Base-by-base conservation (phyloP, 2,888 invertebrate species). In the Cataglyphis livida region DNA sequence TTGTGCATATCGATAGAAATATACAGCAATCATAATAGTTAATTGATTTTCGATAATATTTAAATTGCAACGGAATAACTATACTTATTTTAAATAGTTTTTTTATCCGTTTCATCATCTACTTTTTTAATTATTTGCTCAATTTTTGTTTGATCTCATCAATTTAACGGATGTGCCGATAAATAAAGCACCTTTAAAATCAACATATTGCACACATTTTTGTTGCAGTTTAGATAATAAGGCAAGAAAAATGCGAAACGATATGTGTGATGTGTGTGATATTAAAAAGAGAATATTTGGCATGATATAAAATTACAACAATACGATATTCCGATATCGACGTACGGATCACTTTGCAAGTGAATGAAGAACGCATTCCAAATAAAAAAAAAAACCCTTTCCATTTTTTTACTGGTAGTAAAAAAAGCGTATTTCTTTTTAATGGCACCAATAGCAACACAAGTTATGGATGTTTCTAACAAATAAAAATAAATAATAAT, bases 101-200 rank as follows among this genome's bases (percentile, higher is more conserved):
- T 0, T 25, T 48, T 38, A 54, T 57, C 15, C 35, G 32, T 54
- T 41, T 4, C 18, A 3, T 57, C 12, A 51, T 6, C 25, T 32
- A 18, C 68, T 70, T 78, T 44, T 59, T 18, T 32, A 32, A 70
- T 78, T 64, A 74, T 15, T 74, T 76, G 76, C 76, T 66, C 76
- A 76, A 76, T 66, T 66, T 18, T 64, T 51, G 1, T 65, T 25
- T 6, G 64, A 75, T 5, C 41, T 59, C 41, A 41, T 38, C 12
- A 75, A 25, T 64, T 64, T 73, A 10, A 44, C 28, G 1, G 3
- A 59, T 15, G 62, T 44, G 21, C 15, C 44, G 74, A 38, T 35
- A 25, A 6, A 65, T 66, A 64, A 64, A 35, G 15, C 64, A 38
- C 25, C 12, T 25, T 28, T n/a, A 12, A 35, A 54, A 25, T 75